Base-by-base conservation (phyloP, 92 coral and sea anemone species). In the Epizoanthus rinbou region DNA sequence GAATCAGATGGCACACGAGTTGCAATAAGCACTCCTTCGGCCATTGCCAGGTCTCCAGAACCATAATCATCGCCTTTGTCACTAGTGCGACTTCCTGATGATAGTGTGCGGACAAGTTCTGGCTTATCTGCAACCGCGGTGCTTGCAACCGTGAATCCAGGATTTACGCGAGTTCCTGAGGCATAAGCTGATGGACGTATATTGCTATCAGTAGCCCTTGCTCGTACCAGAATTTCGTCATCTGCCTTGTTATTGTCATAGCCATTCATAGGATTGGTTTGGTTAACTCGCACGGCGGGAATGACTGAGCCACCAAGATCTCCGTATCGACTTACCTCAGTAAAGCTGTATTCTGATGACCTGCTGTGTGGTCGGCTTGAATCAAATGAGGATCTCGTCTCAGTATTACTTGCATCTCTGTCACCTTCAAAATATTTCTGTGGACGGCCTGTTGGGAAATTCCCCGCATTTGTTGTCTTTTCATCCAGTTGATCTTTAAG, bases 401-500 rank as follows among this genome's bases (percentile, higher is more conserved):
- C 75, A 56, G 16, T 69, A 41, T 3, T 37, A 39, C 54, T 41
- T 16, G 57, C 19, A 69, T 69, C 24, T 3, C 28, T 69, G 3
- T 69, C 2, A 17, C 43, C 43, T 13, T 21, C 75, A 17, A 18
- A 25, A 69, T 37, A 69, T n/a, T 18, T 69, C 74, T 47, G 31
- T 28, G 31, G 31, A 28, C 31, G 31, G 31, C 31, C 31, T 28
- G 31, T 28, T 28, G 31, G 31, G 31, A 28, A 28, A 28, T 28
- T 28, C 0, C 31, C 60, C 9, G 35, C 58, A 31, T 53, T 7
- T 39, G 45, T 31, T 62, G 19, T 16, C 18, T 41, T 60, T 28
- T n/a, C 6, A 3, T 76, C 69, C 4, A 59, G 35, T 8, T 78
- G 71, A 15, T 93, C 95, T 56, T 87, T 91, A 64, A 93, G 81